These are phyloP conservation scores for Phoenicopterus ruber DNA, from an alignment of 2,113 vertebrate genomes.

Conservation along the genomic window DNA sequence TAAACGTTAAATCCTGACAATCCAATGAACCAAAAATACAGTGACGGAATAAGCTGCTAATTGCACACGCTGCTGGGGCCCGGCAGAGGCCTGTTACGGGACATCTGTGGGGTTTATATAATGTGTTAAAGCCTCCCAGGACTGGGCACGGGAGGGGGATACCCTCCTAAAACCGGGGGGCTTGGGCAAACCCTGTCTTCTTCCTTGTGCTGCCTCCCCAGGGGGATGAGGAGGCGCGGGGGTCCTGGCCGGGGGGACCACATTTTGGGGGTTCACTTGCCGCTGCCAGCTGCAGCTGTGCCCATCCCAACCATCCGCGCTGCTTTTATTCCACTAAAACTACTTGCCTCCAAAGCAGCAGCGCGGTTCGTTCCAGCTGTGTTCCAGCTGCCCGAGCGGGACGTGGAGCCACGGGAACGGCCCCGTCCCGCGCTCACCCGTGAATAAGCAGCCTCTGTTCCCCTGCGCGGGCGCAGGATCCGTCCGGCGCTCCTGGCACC, in stretches of 20 bases:
- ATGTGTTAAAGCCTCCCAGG: background rate
- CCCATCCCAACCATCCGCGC: background rate
- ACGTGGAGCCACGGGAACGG: accelerated
- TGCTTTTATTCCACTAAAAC: background rate
- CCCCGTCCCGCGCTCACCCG: background rate
- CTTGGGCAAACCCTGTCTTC: background rate
- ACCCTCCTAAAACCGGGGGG: background rate
- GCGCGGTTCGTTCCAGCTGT: accelerated
- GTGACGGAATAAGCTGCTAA: constrained; percentile 35
- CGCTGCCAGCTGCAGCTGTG: background rate
- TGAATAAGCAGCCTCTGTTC: background rate
- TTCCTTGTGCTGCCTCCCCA: background rate
- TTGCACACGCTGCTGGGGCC: background rate
- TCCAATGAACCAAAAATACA: constrained; percentile 68
- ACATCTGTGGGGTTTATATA: constrained; percentile 3
- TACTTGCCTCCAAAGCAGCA: accelerated
- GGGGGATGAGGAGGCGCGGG: accelerated
- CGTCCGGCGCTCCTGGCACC: background rate
- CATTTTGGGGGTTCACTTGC: accelerated
- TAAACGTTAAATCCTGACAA: constrained; percentile 54
- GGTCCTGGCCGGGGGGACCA: accelerated
- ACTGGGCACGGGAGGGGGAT: background rate
- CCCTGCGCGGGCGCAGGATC: background rate
- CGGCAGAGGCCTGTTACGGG: background rate
- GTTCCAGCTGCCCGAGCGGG: background rate